Evolutionary conservation across 2,113 vertebrate species (phyloP).

Genomic region (Ameiurus melas): DNA sequence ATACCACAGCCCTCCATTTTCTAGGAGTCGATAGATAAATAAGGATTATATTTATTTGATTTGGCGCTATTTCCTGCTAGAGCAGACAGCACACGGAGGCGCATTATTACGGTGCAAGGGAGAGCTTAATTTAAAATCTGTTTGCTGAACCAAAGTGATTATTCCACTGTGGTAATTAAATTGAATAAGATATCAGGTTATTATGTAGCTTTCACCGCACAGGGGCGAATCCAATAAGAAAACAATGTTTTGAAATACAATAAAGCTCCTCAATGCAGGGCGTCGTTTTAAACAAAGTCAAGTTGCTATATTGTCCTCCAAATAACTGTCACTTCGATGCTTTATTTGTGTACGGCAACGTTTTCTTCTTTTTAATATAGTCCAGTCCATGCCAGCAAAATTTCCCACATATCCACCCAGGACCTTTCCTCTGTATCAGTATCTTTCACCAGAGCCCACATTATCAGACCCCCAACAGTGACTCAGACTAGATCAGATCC

Average conservation of each 20-base stretch:
- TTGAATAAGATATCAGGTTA: constrained; percentile 68
- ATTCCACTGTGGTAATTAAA: constrained; percentile 70
- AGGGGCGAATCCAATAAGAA: constrained; percentile 62
- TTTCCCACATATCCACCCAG: constrained; percentile 4
- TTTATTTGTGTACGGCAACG: background rate
- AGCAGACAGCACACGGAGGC: constrained; percentile 59
- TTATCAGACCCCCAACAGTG: constrained; percentile 19
- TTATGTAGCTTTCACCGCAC: constrained; percentile 61
- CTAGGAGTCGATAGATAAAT: constrained; percentile 28
- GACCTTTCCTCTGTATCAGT: constrained; percentile 53
- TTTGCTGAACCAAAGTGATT: constrained; percentile 71
- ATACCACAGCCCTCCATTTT: background rate
- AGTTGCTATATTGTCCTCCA: background rate
- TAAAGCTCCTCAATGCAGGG: constrained; percentile 42
- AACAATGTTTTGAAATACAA: constrained; percentile 65
- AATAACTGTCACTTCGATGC: constrained; percentile 3
- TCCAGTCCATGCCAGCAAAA: background rate
- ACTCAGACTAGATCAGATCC: constrained; percentile 23
- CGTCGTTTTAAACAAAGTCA: background rate
- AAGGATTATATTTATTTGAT: constrained; percentile 67
- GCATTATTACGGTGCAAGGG: constrained; percentile 67
- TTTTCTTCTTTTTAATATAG: background rate
- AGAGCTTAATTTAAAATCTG: constrained; percentile 71
- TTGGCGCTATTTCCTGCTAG: constrained; percentile 60
- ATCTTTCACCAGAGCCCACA: constrained; percentile 42